These are phyloP conservation scores for Taenioides sp. DNA, from an alignment of 2,797 vertebrate species.

Conservation along the genomic window DNA sequence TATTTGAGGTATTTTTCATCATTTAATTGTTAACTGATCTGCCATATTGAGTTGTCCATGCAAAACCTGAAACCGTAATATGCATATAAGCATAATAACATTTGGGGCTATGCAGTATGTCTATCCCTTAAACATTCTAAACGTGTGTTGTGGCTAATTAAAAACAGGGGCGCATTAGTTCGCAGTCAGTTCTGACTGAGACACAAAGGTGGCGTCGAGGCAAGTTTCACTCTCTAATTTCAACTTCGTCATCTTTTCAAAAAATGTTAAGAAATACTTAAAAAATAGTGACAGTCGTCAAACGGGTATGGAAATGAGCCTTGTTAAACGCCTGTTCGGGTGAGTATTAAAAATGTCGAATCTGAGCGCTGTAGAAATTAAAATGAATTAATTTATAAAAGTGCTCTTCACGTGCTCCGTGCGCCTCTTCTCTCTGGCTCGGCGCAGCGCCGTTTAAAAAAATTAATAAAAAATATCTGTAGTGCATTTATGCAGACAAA, in stretches of 20 bases:
- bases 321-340: constrained; percentile 61
- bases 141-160: background rate
- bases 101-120: background rate
- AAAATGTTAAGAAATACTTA: constrained; percentile 94
- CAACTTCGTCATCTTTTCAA: constrained; percentile 99
- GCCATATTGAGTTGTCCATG: background rate
- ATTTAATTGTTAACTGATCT: background rate
- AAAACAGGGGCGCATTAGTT: constrained; percentile 48
- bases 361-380: constrained; percentile 9
- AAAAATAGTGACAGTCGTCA: constrained; percentile 76
- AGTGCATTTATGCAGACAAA: background rate
- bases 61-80: background rate
- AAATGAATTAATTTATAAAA: constrained; percentile 58
- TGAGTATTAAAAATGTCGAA: constrained; percentile 19
- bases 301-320: constrained; percentile 79
- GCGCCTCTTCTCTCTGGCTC: constrained; percentile 63
- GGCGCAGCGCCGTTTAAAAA: constrained; percentile 70
- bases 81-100: background rate
- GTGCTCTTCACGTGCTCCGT: constrained; percentile 56
- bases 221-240: constrained; percentile 84
- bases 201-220: constrained; percentile 93
- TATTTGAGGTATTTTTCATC: background rate
- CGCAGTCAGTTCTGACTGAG: constrained; percentile 74
- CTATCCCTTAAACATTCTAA: background rate
- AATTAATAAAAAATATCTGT: constrained; percentile 88